These are phyloP conservation scores for Thyatira batis DNA, from an alignment of 2,888 invertebrate genomes.

Conservation along the genomic window DNA sequence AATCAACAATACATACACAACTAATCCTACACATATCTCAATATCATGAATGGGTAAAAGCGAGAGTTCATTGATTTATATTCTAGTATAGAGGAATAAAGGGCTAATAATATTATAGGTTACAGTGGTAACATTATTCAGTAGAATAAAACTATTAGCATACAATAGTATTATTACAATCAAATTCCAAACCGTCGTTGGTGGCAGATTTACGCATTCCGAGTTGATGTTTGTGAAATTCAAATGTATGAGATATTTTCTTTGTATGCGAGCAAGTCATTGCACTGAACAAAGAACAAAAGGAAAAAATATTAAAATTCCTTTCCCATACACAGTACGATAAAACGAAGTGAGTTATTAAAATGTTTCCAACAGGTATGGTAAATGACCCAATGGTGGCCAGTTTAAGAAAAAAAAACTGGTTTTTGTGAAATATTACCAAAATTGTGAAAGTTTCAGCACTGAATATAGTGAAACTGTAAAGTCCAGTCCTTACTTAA, in stretches of 20 bases:
- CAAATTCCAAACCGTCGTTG: neutral
- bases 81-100: neutral
- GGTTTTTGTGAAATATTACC: too few relatives aligned
- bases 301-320: neutral
- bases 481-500: too few relatives aligned
- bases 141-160: neutral
- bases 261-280: neutral
- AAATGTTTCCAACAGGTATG: neutral
- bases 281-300: neutral
- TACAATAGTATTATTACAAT: neutral
- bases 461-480: too few relatives aligned
- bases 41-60: neutral
- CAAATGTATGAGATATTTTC: neutral
- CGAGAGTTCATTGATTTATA: neutral
- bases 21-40: too few relatives aligned
- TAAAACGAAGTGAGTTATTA: neutral
- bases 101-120: neutral
- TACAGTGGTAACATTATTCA: neutral
- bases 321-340: neutral
- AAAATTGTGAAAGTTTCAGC: too few relatives aligned
- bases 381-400: too few relatives aligned
- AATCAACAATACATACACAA: neutral
- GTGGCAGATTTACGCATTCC: neutral
- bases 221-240: neutral
- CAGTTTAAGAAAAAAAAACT: too few relatives aligned